These are phyloP conservation scores for Mionectes macconnelli DNA, from an alignment of 2,113 vertebrate genomes.

Conservation along the genomic window DNA sequence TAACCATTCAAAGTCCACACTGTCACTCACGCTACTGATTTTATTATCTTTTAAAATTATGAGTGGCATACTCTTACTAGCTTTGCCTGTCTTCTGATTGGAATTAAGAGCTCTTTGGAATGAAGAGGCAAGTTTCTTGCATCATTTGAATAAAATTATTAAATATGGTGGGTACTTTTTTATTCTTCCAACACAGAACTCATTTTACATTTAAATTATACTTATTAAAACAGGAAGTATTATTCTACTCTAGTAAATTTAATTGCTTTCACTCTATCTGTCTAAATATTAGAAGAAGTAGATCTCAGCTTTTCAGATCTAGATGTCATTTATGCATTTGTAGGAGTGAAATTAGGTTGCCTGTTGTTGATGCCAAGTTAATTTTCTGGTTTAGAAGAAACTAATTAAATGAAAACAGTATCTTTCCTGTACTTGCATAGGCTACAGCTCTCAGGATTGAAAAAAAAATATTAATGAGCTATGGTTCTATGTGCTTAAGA, in stretches of 20 bases:
- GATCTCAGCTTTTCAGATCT: background rate
- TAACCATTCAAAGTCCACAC: background rate
- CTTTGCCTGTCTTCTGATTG: background rate
- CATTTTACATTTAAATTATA: constrained; percentile 22
- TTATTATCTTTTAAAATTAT: background rate
- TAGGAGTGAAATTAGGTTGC: constrained; percentile 2
- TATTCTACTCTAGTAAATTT: background rate
- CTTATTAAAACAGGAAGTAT: background rate
- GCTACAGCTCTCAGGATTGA: background rate
- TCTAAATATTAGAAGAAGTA: background rate
- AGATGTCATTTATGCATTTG: background rate
- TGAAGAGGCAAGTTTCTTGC: background rate
- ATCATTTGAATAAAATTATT: background rate
- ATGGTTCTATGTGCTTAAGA: background rate
- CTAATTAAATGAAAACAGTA: constrained; percentile 17
- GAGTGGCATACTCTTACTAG: background rate
- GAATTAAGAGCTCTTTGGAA: background rate
- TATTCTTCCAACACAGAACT: background rate
- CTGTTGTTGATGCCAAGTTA: constrained; percentile 13
- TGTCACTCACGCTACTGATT: background rate
- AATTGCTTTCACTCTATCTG: constrained; percentile 5
- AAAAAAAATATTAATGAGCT: background rate
- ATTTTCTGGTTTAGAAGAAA: constrained; percentile 16
- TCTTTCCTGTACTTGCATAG: background rate
- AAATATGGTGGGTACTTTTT: background rate